Base-by-base conservation (phyloP, 2,797 vertebrate genomes). In the Potorous gilbertii region DNA sequence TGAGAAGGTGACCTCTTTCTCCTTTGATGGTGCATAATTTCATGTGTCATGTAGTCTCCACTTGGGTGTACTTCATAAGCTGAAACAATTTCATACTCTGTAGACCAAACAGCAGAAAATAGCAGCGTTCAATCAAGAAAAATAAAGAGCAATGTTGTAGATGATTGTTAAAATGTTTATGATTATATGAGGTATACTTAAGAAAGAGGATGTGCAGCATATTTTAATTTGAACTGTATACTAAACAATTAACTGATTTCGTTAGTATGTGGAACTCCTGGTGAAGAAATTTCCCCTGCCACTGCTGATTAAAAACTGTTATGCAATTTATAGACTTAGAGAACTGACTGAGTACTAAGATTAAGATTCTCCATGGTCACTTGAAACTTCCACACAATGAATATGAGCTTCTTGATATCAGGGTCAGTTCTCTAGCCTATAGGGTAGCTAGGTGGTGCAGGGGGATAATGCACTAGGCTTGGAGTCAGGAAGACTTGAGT, bases 71-170 rank as follows among this genome's bases (percentile, higher is more conserved):
- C 99, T 98, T 99, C 99, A 3, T 99, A 99, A 3, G 99, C 99
- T 94, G 99, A 98, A 54, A 99, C 99, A 92, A 99, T 98, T 97
- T 99, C 99, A 96, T 99, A 99, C 97, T 99, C 99, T 99, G 98
- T 92, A 97, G 93, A 93, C 0, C 46, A 57, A 91, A 95, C 62
- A 94, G 55, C 3, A 59, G 34, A 27, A 18, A 31, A 40, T 1
- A 9, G 56, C 74, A 96, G 93, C 96, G 90, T 28, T 3, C 93
- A 16, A n/a, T 14, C n/a, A 46, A 54, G n/a, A 24, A n/a, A 52
- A 92, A 93, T 55, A 46, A 31, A 12, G 24, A 11, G 16, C 4
- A 28, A 27, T 94, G 1, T 27, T n/a, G 90, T 27, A 13, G 0
- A 57, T 92, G 29, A 59, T 54, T 40, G 0, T 0, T 21, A 62